phyloP scores from a whole-genome alignment of 2,888 invertebrate genomes.

The Panopea generosa region DNA sequence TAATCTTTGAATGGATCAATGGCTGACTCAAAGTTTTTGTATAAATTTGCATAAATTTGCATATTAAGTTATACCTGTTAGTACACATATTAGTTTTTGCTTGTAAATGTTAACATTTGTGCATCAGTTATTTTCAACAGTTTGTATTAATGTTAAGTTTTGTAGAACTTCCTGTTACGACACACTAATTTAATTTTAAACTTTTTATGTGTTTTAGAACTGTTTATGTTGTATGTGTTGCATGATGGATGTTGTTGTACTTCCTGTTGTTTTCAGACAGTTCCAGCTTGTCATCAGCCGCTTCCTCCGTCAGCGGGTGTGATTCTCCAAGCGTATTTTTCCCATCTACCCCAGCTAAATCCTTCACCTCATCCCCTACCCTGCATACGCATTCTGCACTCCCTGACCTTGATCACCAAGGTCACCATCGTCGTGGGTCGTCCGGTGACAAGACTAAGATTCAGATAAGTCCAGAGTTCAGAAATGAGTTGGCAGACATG shows the following conservation, averaged over 20 bases:
- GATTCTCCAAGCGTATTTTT: constrained; percentile 28
- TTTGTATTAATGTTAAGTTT: no score
- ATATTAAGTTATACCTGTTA: no score
- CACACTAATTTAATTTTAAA: no score
- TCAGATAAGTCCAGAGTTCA: constrained; percentile 79
- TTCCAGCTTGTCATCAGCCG: constrained; percentile 64
- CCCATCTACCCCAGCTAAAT: constrained; percentile 41
- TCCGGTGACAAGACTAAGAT: constrained; percentile 81
- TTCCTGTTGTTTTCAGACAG: constrained; percentile 67
- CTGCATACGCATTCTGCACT: constrained; percentile 63
- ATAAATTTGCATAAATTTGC: no score
- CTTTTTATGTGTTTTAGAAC: no score
- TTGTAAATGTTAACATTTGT: no score
- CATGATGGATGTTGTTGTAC: constrained; percentile 38
- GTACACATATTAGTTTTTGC: no score
- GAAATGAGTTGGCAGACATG: constrained; percentile 75
- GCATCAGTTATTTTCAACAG: no score
- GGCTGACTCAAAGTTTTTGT: no score
- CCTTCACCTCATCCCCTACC: constrained; percentile 72
- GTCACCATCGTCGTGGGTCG: constrained; percentile 80
- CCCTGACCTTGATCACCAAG: constrained; percentile 45
- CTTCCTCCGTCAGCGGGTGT: constrained; percentile 52
- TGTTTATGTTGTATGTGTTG: constrained; percentile 12
- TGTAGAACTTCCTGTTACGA: no score
- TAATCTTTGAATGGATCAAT: no score